phyloP scores from a whole-genome alignment of 2,113 vertebrate genomes.

The Zootoca vivipara region DNA sequence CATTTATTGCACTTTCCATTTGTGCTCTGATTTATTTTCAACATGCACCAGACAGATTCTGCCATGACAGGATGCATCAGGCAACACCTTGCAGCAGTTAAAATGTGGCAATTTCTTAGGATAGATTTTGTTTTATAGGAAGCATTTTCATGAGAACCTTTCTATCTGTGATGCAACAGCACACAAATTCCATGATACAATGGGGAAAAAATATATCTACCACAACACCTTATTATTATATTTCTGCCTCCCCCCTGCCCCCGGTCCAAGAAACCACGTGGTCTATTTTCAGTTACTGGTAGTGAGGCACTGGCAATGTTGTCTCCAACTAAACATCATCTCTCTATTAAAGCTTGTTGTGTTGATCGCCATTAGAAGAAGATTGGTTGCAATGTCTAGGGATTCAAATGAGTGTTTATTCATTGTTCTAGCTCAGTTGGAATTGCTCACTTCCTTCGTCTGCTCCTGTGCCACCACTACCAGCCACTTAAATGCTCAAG shows the following conservation, averaged over 20 bases:
- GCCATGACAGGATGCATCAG: constrained; percentile 43
- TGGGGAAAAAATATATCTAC: constrained; percentile 32
- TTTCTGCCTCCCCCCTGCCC: background rate
- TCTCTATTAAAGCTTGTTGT: background rate
- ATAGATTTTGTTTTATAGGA: constrained; percentile 54
- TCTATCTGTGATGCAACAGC: constrained; percentile 48
- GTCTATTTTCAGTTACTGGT: constrained; percentile 39
- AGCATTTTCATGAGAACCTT: constrained; percentile 48
- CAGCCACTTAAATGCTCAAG: background rate
- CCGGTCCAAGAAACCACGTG: constrained; percentile 3
- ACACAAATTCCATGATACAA: background rate
- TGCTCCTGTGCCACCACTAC: background rate
- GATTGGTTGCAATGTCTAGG: background rate
- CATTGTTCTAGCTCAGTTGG: background rate
- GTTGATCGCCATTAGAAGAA: background rate
- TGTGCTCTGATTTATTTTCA: constrained; percentile 61
- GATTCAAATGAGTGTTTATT: background rate
- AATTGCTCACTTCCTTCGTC: background rate
- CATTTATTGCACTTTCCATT: constrained; percentile 64
- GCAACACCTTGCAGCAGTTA: constrained; percentile 54
- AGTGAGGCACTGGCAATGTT: background rate
- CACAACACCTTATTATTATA: constrained; percentile 34
- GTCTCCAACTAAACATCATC: background rate
- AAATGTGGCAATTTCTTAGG: constrained; percentile 53
- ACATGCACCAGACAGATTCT: constrained; percentile 44